These are phyloP conservation scores for Iguana delicatissima DNA, from an alignment of 2,797 vertebrate species.

Conservation along the genomic window DNA sequence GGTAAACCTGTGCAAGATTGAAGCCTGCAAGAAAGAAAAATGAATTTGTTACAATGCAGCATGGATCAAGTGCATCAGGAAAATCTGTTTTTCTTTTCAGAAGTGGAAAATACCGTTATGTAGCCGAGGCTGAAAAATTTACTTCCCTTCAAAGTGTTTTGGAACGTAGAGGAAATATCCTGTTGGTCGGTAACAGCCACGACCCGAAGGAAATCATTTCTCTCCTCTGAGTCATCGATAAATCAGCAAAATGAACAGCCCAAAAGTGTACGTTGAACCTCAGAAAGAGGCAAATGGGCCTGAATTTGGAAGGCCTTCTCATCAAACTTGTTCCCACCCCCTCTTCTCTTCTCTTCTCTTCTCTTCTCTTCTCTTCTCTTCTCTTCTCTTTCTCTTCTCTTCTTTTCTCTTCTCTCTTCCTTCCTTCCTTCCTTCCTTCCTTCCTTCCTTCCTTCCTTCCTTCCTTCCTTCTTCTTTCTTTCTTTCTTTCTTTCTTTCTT, in stretches of 20 bases:
- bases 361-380: too few relatives aligned
- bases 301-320: not conserved
- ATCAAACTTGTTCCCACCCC: accelerated
- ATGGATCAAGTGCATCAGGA: accelerated
- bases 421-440: too few relatives aligned
- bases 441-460: not conserved
- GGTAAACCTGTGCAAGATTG: not conserved
- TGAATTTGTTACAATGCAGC: accelerated
- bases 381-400: too few relatives aligned
- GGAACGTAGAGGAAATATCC: not conserved
- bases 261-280: not conserved
- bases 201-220: not conserved
- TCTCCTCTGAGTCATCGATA: constrained; percentile 4
- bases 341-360: not conserved
- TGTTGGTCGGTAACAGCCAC: not conserved
- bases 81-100: not conserved
- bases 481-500: not conserved
- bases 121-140: not conserved
- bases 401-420: too few relatives aligned
- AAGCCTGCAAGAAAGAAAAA: accelerated
- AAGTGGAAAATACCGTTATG: accelerated
- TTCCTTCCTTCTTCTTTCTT: too few relatives aligned
- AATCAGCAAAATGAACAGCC: not conserved
- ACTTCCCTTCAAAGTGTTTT: accelerated
- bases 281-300: not conserved